Percentiles rank a stretch among this genome's conserved stretches.
Conservation (phyloP, 2,113 vertebrate species). For the Nycticorax nycticorax region DNA sequence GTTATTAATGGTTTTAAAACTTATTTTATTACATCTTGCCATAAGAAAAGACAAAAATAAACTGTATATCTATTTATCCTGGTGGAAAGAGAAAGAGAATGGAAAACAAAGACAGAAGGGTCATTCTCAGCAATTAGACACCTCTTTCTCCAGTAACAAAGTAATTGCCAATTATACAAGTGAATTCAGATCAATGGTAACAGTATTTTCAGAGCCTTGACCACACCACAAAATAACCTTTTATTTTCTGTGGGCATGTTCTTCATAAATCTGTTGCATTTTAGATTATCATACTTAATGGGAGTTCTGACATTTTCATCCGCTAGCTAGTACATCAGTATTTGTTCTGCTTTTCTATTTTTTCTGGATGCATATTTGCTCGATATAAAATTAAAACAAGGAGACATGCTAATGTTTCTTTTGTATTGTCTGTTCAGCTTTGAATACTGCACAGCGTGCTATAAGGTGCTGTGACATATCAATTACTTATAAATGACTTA, state of each 20-base stretch:
- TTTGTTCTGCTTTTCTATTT: neutral
- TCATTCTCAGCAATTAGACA: slow-evolving; percentile 25
- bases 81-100: neutral
- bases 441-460: neutral
- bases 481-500: slow-evolving; percentile 43
- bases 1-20: neutral
- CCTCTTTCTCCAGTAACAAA: slow-evolving; percentile 19
- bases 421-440: neutral
- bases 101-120: neutral
- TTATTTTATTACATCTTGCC: neutral
- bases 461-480: neutral
- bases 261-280: neutral
- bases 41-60: neutral
- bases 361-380: neutral
- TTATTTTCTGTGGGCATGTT: neutral
- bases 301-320: neutral
- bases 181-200: neutral
- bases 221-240: neutral
- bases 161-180: neutral
- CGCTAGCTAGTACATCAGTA: neutral
- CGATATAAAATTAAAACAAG: neutral
- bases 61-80: neutral
- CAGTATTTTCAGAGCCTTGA: neutral
- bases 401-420: neutral
- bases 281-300: neutral